phyloP scores from a whole-genome alignment of 2,888 invertebrate species.

The Drosophila mercatorum region DNA sequence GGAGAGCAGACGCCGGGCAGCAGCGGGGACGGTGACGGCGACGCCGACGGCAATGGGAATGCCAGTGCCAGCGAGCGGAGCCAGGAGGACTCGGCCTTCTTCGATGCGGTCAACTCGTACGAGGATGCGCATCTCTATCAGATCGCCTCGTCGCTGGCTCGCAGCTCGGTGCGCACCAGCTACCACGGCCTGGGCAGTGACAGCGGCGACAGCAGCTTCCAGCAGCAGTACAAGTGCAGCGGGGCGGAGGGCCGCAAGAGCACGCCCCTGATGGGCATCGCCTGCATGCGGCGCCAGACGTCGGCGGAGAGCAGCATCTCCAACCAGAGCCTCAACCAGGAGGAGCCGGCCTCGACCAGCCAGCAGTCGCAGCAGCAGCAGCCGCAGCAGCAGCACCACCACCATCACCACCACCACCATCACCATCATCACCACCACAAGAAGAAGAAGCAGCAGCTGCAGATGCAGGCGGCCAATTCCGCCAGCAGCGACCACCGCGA shows the following conservation, averaged over 20 bases:
- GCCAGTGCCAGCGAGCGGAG: conserved; percentile 80
- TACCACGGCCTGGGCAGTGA: conserved; percentile 82
- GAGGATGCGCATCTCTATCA: conserved; percentile 79
- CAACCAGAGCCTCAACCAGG: conserved; percentile 83
- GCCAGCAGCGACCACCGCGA: conserved; percentile 63
- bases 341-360: conserved; percentile 65
- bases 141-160: conserved; percentile 81
- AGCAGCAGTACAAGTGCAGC: conserved; percentile 84
- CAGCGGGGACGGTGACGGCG: conserved; percentile 70
- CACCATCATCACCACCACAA: conserved; percentile 61
- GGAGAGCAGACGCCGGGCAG: conserved; percentile 77
- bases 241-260: conserved; percentile 68
- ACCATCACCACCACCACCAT: conserved; percentile 55
- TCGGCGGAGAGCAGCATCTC: conserved; percentile 85
- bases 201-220: conserved; percentile 83
- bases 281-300: conserved; percentile 83
- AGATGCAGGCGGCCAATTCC: not conserved
- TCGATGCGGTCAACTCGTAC: conserved; percentile 79
- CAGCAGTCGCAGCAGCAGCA: conserved; percentile 31
- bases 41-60: conserved; percentile 54
- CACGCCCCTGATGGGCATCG: conserved; percentile 76
- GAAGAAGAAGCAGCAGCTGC: conserved; percentile 59
- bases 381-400: conserved; percentile 47
- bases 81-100: conserved; percentile 83
- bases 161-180: conserved; percentile 83